Base-by-base conservation (phyloP, 2,888 invertebrate species). In the Hypercompe scribonia region DNA sequence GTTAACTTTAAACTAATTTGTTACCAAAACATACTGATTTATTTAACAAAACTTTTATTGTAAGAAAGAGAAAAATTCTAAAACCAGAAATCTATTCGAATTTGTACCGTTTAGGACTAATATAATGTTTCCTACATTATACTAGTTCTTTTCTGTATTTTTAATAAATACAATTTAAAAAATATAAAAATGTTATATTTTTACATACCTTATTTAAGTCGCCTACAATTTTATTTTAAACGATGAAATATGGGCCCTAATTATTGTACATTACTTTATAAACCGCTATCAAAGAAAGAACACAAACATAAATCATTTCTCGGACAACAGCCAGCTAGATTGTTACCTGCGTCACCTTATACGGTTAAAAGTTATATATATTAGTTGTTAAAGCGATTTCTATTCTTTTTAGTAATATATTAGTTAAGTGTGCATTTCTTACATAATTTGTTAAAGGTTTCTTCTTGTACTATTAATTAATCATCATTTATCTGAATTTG, bases 251-350 rank as follows among this genome's bases (percentile, higher is more conserved):
- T 75, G 50, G 65, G 34, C 34, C 68, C 74, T 74, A 76, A 83
- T 79, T 76, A 65, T 80, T 70, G 77, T 79, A 73, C 78, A 78
- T 77, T 78, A 81, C 77, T 78, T 79, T 79, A 81, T 81, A 78
- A 74, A 78, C 72, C 70, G 75, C 76, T 77, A 73, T 81, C 77
- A 74, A 76, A 74, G 73, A 75, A 73, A 72, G 74, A 77, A 78
- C 82, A 70, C 68, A 65, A 65, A 72, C 71, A 81, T 85, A 84
- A 83, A 85, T 85, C 84, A 84, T 85, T 84, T 61, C 83, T 67
- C 78, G 76, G 73, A 77, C 80, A 82, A 80, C 72, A 71, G 42
- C 42, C 31, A 68, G 39, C 73, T 73, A 69, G 78, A 78, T 77
- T 74, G 77, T 78, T 81, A 84, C 84, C 79, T 76, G 77, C 61